Evolutionary conservation across 2,113 vertebrate genomes (phyloP).

Genomic region (Hiodon alosoides): DNA sequence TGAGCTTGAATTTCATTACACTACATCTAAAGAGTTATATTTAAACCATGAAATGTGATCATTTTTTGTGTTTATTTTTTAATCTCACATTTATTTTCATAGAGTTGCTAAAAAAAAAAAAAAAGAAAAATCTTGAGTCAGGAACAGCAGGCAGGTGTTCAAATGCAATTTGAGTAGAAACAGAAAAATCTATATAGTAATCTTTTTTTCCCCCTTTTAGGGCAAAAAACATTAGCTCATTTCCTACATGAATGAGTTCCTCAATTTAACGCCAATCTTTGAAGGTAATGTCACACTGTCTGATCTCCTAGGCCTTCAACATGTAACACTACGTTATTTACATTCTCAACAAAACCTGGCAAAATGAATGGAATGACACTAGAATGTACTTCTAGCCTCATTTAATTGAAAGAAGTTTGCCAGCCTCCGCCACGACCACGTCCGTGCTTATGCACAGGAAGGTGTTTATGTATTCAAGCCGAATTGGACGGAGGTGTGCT

Average conservation of each 20-base stretch:
- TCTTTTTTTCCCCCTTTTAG: slow-evolving; percentile 52
- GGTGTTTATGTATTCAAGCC: slow-evolving; percentile 23
- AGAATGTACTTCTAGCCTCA: slow-evolving; percentile 47
- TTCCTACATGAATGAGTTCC: slow-evolving; percentile 82
- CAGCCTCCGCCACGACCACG: neutral
- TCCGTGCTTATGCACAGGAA: slow-evolving; percentile 11
- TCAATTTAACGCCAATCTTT: slow-evolving; percentile 83
- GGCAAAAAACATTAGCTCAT: slow-evolving; percentile 76
- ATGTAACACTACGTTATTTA: slow-evolving; percentile 70
- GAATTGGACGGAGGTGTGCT: slow-evolving; percentile 17
- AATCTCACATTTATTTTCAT: slow-evolving; percentile 12
- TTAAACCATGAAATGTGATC: neutral
- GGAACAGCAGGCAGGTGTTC: slow-evolving; percentile 51
- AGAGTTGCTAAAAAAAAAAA: neutral
- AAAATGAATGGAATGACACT: slow-evolving; percentile 13
- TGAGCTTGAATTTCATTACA: slow-evolving; percentile 4
- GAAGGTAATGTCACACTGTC: slow-evolving; percentile 68
- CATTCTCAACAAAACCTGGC: slow-evolving; percentile 41
- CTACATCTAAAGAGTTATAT: slow-evolving; percentile 12
- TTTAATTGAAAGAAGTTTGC: slow-evolving; percentile 48
- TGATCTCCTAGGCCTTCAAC: slow-evolving; percentile 65
- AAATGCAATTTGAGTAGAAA: slow-evolving; percentile 49
- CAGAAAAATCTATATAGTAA: slow-evolving; percentile 68
- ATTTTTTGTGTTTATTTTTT: neutral
- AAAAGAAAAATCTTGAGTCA: slow-evolving; percentile 26